Evolutionary conservation across 2,888 invertebrate species (phyloP), one percentile per base, ranked within the genome.

Genomic region (Andrena fulva): DNA sequence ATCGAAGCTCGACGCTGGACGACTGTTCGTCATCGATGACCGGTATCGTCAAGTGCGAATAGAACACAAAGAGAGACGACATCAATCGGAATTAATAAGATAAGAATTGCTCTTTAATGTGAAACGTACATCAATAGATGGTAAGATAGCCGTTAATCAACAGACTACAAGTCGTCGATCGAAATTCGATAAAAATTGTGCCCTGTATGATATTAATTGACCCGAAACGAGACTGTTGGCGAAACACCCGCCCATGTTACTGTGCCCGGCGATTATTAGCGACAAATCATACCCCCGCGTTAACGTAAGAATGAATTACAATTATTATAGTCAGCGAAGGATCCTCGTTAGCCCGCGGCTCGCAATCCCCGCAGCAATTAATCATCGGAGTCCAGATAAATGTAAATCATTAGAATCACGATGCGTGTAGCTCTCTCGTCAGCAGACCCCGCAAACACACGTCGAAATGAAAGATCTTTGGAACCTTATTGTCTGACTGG

Each of bases 401-500:
- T 16, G 10, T 2, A 73, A 56, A 73, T 56, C 60, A 8, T 35
- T 16, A 56, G 35, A 50, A 62, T 42, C 31, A 70, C 42, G 54
- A 66, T 59, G 59, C 56, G 48, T 8, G 35, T 71, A 59, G 33
- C 63, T 48, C 59, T 10, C 24, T 31, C 48, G 12, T 69, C 33
- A 62, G 64, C 48, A 48, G 50, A 62, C 7, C 7, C 8, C 67
- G 76, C 69, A 66, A 72, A 66, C 29, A 66, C 29, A 69, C 52
- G 42, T 76, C 35, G 64, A 69, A 77, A 82, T 64, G 31, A 80
- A 84, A 24, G 12, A 42, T 16, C 62, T 56, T 20, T 29, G 66
- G 29, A 79, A 77, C 42, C 63, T 87, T 88, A 88, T 88, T 88
- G 88, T 88, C 89, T 77, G 71, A 77, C 80, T 77, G 78, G 77